Conservation (phyloP, 2,888 invertebrate species). For the Mayetiola destructor region DNA sequence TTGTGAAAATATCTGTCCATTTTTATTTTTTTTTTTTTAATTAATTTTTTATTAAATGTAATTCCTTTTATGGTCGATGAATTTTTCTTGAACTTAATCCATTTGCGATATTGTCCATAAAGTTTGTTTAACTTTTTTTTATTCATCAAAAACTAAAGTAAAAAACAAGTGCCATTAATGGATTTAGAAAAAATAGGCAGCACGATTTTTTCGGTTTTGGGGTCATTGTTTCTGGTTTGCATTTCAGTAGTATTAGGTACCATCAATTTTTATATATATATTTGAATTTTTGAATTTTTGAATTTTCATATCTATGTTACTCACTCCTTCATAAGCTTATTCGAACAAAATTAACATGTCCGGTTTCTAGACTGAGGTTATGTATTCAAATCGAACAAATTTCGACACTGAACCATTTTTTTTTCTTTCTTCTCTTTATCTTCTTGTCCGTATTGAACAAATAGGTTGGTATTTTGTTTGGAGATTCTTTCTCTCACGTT, state of each 20-base stretch:
- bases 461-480: conserved; percentile 87
- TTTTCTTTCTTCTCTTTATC: no score
- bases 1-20: neutral
- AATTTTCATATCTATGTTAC: neutral
- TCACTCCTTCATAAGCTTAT: neutral
- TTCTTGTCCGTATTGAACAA: neutral
- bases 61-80: no score
- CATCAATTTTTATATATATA: neutral
- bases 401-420: no score
- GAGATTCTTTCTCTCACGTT: conserved; percentile 78
- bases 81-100: no score
- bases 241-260: conserved; percentile 6
- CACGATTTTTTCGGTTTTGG: conserved; percentile 1
- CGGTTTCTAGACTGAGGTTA: no score
- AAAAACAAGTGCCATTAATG: no score
- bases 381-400: no score
- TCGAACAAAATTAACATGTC: neutral
- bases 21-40: neutral
- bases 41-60: no score
- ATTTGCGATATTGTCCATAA: no score
- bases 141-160: no score
- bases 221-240: conserved; percentile 4
- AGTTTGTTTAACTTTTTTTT: no score
- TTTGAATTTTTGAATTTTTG: neutral
- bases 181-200: neutral